phyloP scores from a whole-genome alignment of 2,113 vertebrate species.

The Anhinga anhinga region DNA sequence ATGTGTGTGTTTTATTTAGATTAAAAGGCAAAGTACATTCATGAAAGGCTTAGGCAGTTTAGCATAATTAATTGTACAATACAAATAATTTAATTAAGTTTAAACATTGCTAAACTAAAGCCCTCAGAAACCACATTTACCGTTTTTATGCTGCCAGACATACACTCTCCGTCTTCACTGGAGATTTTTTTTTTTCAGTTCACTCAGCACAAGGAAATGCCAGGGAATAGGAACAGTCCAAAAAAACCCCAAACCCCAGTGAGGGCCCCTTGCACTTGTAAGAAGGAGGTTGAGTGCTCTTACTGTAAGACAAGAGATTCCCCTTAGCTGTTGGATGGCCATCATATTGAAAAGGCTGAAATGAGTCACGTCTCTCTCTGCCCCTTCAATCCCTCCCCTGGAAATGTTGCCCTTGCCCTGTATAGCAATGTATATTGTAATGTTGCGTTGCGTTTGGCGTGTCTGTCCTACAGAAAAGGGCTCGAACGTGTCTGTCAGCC shows the following conservation, averaged over 20 bases:
- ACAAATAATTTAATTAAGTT: conserved; percentile 42
- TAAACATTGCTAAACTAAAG: conserved; percentile 6
- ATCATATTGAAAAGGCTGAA: not conserved
- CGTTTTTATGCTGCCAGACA: not conserved
- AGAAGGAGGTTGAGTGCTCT: not conserved
- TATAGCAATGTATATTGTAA: not conserved
- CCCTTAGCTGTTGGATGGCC: not conserved
- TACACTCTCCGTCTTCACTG: not conserved
- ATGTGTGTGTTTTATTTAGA: not conserved
- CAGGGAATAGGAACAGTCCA: not conserved
- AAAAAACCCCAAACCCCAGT: not conserved
- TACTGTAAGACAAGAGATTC: not conserved
- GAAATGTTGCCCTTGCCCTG: not conserved
- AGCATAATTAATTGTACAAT: conserved; percentile 52
- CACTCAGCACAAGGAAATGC: not conserved
- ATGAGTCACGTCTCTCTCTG: not conserved
- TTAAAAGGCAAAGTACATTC: conserved; percentile 31
- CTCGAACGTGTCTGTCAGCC: not conserved
- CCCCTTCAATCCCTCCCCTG: not conserved
- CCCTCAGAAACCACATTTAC: not conserved
- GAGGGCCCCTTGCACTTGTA: not conserved
- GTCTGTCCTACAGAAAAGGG: not conserved
- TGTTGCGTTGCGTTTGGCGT: not conserved
- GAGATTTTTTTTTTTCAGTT: not conserved
- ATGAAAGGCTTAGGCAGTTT: conserved; percentile 38